Percentiles rank a stretch among this genome's conserved stretches.
Conservation (phyloP, 2,888 invertebrate genomes). For the Dasypogon diadema region DNA sequence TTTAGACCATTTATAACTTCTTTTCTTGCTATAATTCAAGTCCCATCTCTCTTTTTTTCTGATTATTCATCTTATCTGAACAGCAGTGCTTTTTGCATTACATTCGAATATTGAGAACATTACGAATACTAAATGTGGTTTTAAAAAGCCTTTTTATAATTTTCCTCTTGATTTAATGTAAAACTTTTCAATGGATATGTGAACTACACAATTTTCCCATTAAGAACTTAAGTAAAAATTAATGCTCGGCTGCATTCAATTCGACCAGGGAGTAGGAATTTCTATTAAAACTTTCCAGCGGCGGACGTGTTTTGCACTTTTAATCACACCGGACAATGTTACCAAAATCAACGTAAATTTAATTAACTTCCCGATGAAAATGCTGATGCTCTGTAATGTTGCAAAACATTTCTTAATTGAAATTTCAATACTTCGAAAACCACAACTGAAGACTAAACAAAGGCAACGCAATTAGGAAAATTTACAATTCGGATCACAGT, state of each 20-base stretch:
- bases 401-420: slow-evolving; percentile 1
- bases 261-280: not conserved
- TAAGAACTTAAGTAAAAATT: not conserved
- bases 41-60: no score
- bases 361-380: not conserved
- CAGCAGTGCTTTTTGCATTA: no score
- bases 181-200: not conserved
- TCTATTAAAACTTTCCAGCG: no score
- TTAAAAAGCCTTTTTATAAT: no score
- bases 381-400: not conserved
- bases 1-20: no score
- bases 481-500: not conserved
- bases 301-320: not conserved
- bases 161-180: no score
- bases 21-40: no score
- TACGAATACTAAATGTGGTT: no score
- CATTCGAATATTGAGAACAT: no score
- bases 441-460: slow-evolving; percentile 14
- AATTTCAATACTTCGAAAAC: not conserved
- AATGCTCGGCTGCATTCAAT: not conserved
- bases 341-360: not conserved
- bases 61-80: no score
- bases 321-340: not conserved
- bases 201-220: slow-evolving; percentile 19
- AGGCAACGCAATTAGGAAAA: not conserved